Base-by-base conservation (phyloP, 2,797 vertebrate genomes). In the Xiphophorus birchmanni region DNA sequence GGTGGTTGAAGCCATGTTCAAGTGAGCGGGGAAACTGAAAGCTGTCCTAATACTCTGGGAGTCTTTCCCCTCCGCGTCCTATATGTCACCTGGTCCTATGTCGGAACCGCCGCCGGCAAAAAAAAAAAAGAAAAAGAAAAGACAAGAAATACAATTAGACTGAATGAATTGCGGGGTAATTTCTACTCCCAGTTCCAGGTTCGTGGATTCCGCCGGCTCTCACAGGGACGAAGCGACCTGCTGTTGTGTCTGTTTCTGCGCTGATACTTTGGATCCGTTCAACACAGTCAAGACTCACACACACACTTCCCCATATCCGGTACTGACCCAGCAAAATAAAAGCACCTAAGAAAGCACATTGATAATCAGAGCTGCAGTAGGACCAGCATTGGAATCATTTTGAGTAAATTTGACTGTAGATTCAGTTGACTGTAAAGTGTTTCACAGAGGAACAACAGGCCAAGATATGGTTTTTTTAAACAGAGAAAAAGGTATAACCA, bases 1-100 rank as follows among this genome's bases (percentile, higher is more conserved):
- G 95, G 97, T 96, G 12, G 97, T 94, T 73, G 97, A 96, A 92
- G 97, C 97, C 98, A 99, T 98, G 92, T 91, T 77, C 10, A 84
- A 69, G 86, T 76, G 85, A 81, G 42, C 60, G 32, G 45, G 75
- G 79, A 77, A 82, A 87, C 52, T 81, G 78, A 82, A 88, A 71
- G 85, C 58, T 81, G 7, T 18, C 5, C 40, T 4, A 75, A 79
- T 42, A 21, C 80, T 80, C 80, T 15, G 74, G 56, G 78, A 84
- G 77, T 81, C 79, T 35, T 12, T 56, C 6, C 45, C 37, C 32
- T 67, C 35, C 8, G 35, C 9, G 32, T 79, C 79, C 73, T 9
- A 2, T 45, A 80, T 58, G 67, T 6, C 77, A 76, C 56, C 83
- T 81, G 82, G 85, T 87, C 74, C 71, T 44, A 21, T 73, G 10